A percentile compares a stretch with the other conserved stretches of the same genome.
Evolutionary conservation across 2,888 invertebrate species (phyloP).

Genomic region (Fragum whitleyi): DNA sequence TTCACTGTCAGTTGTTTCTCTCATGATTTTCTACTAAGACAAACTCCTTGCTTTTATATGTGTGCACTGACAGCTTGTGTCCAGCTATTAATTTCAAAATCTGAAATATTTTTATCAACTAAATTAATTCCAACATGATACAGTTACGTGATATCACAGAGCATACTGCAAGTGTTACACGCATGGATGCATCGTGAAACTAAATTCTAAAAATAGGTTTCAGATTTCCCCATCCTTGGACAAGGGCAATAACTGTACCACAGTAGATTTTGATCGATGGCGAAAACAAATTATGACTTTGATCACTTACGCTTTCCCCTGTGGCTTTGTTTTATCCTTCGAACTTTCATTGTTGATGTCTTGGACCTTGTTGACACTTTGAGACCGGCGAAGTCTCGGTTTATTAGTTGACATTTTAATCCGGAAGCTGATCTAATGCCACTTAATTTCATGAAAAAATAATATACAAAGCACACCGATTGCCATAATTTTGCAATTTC

Average conservation of each 20-base stretch:
- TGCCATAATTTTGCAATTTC: no score
- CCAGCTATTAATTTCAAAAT: no score
- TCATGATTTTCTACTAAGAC: background rate
- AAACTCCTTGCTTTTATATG: no score
- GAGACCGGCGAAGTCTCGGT: conserved; percentile 69
- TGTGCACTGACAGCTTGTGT: no score
- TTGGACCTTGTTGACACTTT: conserved; percentile 70
- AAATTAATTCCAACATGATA: background rate
- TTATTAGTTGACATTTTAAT: conserved; percentile 39
- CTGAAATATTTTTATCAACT: no score
- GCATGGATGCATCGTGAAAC: conserved; percentile 57
- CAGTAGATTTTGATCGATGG: background rate
- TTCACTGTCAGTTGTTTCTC: background rate
- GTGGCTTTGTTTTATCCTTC: conserved; percentile 66
- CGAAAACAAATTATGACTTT: background rate
- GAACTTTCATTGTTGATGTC: conserved; percentile 68
- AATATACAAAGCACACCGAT: background rate
- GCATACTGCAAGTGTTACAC: conserved; percentile 34
- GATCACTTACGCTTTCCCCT: conserved; percentile 74
- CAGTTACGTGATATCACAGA: conserved; percentile 4
- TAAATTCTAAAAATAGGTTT: conserved; percentile 45
- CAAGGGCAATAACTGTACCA: conserved; percentile 27
- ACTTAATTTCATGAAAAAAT: background rate
- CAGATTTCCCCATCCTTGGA: conserved; percentile 1
- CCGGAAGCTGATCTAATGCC: conserved; percentile 9